Percentiles rank a stretch among this genome's conserved stretches.
phyloP scores from a whole-genome alignment of 2,888 invertebrate genomes.

The Thumatha senex region DNA sequence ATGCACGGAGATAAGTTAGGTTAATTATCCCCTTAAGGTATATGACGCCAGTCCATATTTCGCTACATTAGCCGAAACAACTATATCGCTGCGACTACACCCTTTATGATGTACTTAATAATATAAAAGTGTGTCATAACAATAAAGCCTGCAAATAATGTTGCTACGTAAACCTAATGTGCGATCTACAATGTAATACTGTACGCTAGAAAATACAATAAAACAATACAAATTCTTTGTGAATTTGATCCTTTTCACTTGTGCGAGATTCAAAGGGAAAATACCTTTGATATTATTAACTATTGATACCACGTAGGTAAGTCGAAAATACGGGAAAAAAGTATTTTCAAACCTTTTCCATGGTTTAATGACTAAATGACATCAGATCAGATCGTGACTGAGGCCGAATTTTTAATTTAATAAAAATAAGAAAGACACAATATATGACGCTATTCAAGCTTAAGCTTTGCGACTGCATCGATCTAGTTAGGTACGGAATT shows the following conservation, averaged over 20 bases:
- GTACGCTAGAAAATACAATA: constrained; percentile 1
- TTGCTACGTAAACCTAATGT: constrained; percentile 1
- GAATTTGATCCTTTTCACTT: not conserved
- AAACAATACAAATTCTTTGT: constrained; percentile 5
- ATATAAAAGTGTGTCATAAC: constrained; percentile 2
- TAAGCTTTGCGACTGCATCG: no score
- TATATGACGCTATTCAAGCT: no score
- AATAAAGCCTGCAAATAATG: constrained; percentile 5
- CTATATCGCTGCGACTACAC: not conserved
- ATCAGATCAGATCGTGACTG: no score
- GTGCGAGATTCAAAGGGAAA: constrained; percentile 11
- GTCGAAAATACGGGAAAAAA: constrained; percentile 24
- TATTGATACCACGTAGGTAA: constrained; percentile 15
- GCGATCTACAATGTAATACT: constrained; percentile 1
- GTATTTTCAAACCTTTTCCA: constrained; percentile 11
- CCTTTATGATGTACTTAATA: constrained; percentile 2
- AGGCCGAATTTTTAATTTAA: no score
- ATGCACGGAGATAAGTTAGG: not conserved
- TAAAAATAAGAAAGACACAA: no score
- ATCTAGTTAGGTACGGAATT: no score
- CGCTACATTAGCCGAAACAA: constrained; percentile 1
- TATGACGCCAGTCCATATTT: constrained; percentile 7
- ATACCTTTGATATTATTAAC: constrained; percentile 9
- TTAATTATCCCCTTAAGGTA: constrained; percentile 10
- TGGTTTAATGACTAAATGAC: constrained; percentile 15